A percentile compares a stretch with the other conserved stretches of the same genome.
Conservation (phyloP, 2,113 vertebrate species). For the Erpornis zantholeuca region DNA sequence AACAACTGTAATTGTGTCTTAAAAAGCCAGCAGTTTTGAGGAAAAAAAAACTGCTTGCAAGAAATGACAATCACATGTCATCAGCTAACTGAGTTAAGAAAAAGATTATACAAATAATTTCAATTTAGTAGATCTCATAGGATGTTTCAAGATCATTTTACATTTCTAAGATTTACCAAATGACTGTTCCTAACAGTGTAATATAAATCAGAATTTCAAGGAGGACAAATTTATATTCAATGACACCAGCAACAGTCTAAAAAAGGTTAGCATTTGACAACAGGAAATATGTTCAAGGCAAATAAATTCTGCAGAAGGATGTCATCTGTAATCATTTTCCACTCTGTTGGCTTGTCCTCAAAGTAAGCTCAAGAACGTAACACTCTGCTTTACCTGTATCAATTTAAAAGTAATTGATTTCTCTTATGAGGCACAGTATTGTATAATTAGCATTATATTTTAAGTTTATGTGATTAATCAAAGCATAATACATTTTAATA, state of each 20-base stretch:
- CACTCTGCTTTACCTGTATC: conserved; percentile 8
- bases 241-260: neutral
- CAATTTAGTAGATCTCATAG: neutral
- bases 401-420: conserved; percentile 60
- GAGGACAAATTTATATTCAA: neutral
- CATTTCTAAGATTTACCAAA: neutral
- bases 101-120: conserved; percentile 16
- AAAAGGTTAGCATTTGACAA: conserved; percentile 33
- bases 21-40: conserved; percentile 56
- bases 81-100: conserved; percentile 74
- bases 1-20: conserved; percentile 78
- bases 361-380: conserved; percentile 41
- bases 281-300: neutral
- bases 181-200: neutral
- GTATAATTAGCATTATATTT: conserved; percentile 44
- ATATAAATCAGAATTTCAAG: conserved; percentile 9
- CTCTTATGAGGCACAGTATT: conserved; percentile 14
- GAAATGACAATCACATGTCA: conserved; percentile 55
- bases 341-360: conserved; percentile 29
- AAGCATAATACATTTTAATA: neutral
- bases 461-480: conserved; percentile 47
- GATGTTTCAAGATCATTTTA: neutral
- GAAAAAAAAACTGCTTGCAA: conserved; percentile 21
- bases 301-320: neutral
- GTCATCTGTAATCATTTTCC: conserved; percentile 18